A percentile compares a stretch with the other conserved stretches of the same genome.
Evolutionary conservation across 2,888 invertebrate species (phyloP).

Genomic region (Andrena dorsata): DNA sequence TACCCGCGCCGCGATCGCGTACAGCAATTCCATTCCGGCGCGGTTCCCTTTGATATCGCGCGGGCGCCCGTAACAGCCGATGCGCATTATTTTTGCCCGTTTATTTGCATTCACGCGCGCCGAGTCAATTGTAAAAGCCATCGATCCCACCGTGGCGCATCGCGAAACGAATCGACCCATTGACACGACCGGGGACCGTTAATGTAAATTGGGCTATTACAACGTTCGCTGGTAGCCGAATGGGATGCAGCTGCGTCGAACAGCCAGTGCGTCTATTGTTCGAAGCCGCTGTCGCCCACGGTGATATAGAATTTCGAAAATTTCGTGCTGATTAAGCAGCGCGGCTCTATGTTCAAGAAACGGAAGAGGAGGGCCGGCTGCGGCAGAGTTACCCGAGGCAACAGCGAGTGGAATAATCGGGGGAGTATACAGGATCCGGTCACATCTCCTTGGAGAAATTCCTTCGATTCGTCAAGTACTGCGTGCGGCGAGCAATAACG

Average conservation of each 20-base stretch:
- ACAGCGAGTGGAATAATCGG: neutral
- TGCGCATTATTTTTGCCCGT: constrained; percentile 23
- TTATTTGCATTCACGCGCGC: neutral
- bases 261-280: constrained; percentile 35
- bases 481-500: constrained; percentile 17
- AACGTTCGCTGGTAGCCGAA: constrained; percentile 25
- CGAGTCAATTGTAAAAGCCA: neutral
- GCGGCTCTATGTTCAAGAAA: too few relatives aligned
- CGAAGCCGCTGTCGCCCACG: constrained; percentile 2
- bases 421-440: neutral
- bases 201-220: constrained; percentile 45
- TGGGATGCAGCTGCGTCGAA: constrained; percentile 40
- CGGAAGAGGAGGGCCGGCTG: neutral
- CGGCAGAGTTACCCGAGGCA: neutral
- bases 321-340: neutral
- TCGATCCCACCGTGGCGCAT: neutral
- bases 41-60: constrained; percentile 4
- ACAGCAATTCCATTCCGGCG: constrained; percentile 1
- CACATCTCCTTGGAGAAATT: constrained; percentile 26
- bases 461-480: constrained; percentile 28
- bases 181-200: constrained; percentile 30
- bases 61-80: constrained; percentile 21
- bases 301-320: neutral
- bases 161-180: constrained; percentile 28
- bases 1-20: neutral